Evolutionary conservation across 2,797 vertebrate species (phyloP).

Genomic region (Myotis myotis): DNA sequence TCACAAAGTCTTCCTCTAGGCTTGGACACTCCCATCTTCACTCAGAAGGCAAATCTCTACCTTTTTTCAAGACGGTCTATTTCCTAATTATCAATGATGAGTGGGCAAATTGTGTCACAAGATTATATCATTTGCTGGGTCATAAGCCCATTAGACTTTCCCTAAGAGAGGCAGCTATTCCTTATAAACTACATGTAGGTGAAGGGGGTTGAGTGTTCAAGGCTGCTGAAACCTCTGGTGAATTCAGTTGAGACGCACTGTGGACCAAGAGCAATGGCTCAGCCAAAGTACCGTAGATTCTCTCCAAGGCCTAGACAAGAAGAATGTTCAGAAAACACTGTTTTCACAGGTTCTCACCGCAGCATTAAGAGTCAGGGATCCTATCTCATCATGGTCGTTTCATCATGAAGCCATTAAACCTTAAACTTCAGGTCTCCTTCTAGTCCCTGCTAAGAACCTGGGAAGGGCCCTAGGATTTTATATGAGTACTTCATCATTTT

Average conservation of each 20-base stretch:
- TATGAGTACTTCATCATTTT: neutral
- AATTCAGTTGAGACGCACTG: fast-evolving
- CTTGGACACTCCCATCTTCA: neutral
- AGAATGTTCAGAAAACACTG: neutral
- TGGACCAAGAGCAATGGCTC: too few relatives aligned
- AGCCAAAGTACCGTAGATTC: too few relatives aligned
- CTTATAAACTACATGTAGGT: neutral
- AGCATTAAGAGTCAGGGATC: neutral
- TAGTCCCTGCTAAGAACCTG: neutral
- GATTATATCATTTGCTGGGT: neutral
- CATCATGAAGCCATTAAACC: fast-evolving
- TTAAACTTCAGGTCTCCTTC: too few relatives aligned
- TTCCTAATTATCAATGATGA: neutral
- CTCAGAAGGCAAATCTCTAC: fast-evolving
- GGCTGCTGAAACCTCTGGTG: fast-evolving
- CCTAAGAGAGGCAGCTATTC: neutral
- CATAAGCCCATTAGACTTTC: neutral
- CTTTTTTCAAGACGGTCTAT: neutral
- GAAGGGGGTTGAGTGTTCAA: neutral
- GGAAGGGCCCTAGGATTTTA: neutral
- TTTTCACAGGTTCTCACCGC: neutral
- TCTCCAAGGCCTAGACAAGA: too few relatives aligned
- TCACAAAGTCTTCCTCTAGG: neutral
- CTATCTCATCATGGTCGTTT: fast-evolving
- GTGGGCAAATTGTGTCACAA: neutral